Evolutionary conservation across 2,797 vertebrate genomes (phyloP), one percentile per base, ranked within the genome.

Genomic region (Tadarida brasiliensis): DNA sequence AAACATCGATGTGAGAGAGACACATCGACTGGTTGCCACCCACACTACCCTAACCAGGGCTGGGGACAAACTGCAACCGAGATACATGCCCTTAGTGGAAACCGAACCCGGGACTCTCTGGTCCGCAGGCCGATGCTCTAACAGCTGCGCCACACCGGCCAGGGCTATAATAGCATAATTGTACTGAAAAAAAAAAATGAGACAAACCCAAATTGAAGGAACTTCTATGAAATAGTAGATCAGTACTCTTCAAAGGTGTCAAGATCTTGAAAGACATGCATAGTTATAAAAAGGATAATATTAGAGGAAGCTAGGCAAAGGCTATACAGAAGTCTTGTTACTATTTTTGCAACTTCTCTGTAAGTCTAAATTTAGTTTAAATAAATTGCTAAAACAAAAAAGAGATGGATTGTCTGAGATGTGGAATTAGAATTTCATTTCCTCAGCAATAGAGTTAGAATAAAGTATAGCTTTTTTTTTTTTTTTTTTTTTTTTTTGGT

Each of bases 391-490:
- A 26, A 73, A 82, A 63, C 49, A 11, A 83, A 91, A 77, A 54
- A 71, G 11, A 91, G 9, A 91, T 39, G 4, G 78, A 78, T 89
- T 95, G 11, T 47, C 20, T 54, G 14, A 61, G 26, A 80, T 24
- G 73, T 77, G 5, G 77, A 86, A 92, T 28, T 63, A 81, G 49
- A 94, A 94, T 88, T 85, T 76, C 24, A 74, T 61, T 88, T 68
- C 14, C 59, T 91, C 73, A 35, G 51, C 2, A 94, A 16, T 24
- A 39, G 7, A 28, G 1, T 63, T 71, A 78, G 20, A 92, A 10
- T 24, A 74, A 44, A 68, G 39, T 26, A 84, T 35, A 82, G 4
- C 65, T 14, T 81, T 86, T 87, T n/a, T n/a, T n/a, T n/a, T n/a
- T n/a, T n/a, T n/a, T n/a, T n/a, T n/a, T n/a, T n/a, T n/a, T n/a